Percentiles rank a stretch among this genome's conserved stretches.
Conservation (phyloP, 2,797 vertebrate species). For the Arrhamphus sclerolepis region DNA sequence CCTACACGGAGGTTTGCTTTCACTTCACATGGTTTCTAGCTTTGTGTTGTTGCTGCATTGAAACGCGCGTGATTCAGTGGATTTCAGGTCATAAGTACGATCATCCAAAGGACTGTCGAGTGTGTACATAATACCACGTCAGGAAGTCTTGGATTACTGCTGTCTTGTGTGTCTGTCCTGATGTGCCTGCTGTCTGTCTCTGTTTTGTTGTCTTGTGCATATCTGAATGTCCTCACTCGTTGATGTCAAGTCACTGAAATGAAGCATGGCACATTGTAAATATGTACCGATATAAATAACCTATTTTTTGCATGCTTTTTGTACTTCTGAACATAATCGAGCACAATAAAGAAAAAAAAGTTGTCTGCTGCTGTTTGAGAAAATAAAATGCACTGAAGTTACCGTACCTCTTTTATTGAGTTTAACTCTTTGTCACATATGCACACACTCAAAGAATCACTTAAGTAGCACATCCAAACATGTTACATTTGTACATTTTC, state of each 20-base stretch:
- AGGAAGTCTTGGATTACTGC: slow-evolving; percentile 37
- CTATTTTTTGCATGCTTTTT: slow-evolving; percentile 97
- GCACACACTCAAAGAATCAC: slow-evolving; percentile 12
- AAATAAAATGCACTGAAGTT: background rate
- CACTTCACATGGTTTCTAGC: background rate
- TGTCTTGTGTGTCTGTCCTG: slow-evolving; percentile 45
- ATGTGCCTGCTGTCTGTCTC: slow-evolving; percentile 46
- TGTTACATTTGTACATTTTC: background rate
- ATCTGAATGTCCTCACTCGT: slow-evolving; percentile 66
- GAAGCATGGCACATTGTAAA: slow-evolving; percentile 88
- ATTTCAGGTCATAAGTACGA: slow-evolving; percentile 17
- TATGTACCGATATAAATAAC: slow-evolving; percentile 90
- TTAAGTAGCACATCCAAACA: slow-evolving; percentile 19
- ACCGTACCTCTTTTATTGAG: slow-evolving; percentile 53
- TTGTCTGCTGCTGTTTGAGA: slow-evolving; percentile 10
- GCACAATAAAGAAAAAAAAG: slow-evolving; percentile 76
- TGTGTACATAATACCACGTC: slow-evolving; percentile 31
- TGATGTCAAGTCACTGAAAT: slow-evolving; percentile 40
- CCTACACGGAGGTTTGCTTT: background rate
- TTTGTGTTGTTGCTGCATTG: background rate
- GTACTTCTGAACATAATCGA: slow-evolving; percentile 81
- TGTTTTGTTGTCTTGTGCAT: slow-evolving; percentile 46
- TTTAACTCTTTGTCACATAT: slow-evolving; percentile 30
- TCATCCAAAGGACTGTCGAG: slow-evolving; percentile 1
- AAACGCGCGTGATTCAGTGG: slow-evolving; percentile 2